A percentile compares a stretch with the other conserved stretches of the same genome.
These are phyloP conservation scores for Coelinius sp. DNA, from an alignment of 2,888 invertebrate genomes.

Conservation along the genomic window DNA sequence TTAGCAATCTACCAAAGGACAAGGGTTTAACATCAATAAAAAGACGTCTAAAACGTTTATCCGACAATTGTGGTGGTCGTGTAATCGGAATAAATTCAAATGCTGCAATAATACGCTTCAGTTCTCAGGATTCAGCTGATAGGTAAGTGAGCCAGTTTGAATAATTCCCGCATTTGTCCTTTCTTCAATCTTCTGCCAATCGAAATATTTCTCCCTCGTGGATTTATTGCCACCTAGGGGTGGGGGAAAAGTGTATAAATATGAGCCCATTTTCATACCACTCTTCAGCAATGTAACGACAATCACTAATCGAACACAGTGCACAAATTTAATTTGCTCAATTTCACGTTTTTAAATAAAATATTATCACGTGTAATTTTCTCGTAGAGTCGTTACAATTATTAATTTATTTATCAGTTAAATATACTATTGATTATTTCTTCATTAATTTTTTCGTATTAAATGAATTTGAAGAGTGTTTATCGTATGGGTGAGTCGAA, in stretches of 20 bases:
- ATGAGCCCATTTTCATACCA: background rate
- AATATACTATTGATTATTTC: slow-evolving; percentile 8
- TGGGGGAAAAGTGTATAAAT: slow-evolving; percentile 3
- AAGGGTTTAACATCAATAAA: slow-evolving; percentile 70
- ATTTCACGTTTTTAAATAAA: slow-evolving; percentile 4
- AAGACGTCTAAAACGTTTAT: slow-evolving; percentile 78
- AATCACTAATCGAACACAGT: slow-evolving; percentile 10
- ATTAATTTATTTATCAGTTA: slow-evolving; percentile 13
- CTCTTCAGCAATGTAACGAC: slow-evolving; percentile 12
- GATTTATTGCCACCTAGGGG: background rate
- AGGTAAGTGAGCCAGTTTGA: slow-evolving; percentile 72
- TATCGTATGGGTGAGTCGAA: slow-evolving; percentile 1
- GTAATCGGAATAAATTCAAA: slow-evolving; percentile 77
- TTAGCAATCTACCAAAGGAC: slow-evolving; percentile 79
- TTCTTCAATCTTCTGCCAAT: background rate
- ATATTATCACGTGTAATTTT: background rate
- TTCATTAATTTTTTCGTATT: background rate
- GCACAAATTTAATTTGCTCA: background rate
- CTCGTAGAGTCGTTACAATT: slow-evolving; percentile 7
- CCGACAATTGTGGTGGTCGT: slow-evolving; percentile 86
- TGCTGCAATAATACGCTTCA: slow-evolving; percentile 80
- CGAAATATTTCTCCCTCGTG: background rate
- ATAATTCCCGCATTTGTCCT: background rate
- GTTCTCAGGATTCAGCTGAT: slow-evolving; percentile 79
- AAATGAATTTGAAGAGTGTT: background rate